Base-by-base conservation (phyloP, 92 coral and sea anemone genomes). In the Epizoanthus illoricatus region DNA sequence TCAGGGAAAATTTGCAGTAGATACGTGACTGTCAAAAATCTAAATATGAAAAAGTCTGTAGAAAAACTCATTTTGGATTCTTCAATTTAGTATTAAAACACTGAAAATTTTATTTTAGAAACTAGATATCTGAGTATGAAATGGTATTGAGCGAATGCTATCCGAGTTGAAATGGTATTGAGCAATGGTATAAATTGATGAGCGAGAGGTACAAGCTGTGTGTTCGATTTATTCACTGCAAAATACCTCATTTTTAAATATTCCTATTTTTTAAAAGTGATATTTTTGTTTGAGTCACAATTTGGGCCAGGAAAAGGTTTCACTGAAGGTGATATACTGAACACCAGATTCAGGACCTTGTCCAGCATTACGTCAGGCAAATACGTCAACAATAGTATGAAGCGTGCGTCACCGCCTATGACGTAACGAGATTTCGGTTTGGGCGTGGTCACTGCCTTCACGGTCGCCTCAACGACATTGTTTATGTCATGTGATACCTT, bases 341-440 rank as follows among this genome's bases (percentile, higher is more conserved):
- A 64, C 11, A 78, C 49, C 12, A 78, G 52, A 2, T 41, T 45
- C 39, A 78, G 71, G 9, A 55, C 58, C 41, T 42, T 78, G 65
- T 78, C 82, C 2, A 78, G 71, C 7, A 63, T 3, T 5, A 71
- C 7, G 18, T 78, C 82, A 20, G n/a, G 82, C 16, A 78, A 21
- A 11, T 39, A 43, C 7, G 82, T 20, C 43, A 78, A 78, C 71
- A 63, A 13, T 63, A 78, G 62, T 49, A 78, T 33, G 41, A 78
- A 43, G 23, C n/a, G 71, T 20, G 82, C 71, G 20, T 20, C 61
- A 9, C n/a, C 43, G 21, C 82, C 82, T 11, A 78, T 24, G 67
- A 64, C 4, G 28, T 78, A 78, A 78, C 82, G 82, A 33, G 82
- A 9, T 59, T 63, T 78, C 2, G 82, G 82, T 11, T 12, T 42